Evolutionary conservation across 2,113 vertebrate species (phyloP).

Genomic region (Lamprotornis superbus): DNA sequence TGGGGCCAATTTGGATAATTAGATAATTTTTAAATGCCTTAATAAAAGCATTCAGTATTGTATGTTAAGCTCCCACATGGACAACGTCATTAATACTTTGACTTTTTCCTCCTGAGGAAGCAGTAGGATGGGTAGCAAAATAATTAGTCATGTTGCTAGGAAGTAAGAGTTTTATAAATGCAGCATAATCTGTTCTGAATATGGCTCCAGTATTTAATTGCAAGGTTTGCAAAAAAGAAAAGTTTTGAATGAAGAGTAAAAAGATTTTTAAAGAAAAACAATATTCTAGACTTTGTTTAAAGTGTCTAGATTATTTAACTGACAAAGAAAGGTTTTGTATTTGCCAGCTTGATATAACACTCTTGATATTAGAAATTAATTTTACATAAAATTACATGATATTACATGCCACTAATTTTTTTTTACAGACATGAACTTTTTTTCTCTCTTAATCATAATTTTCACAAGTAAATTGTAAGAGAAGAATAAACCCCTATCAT

Average conservation of each 20-base stretch:
- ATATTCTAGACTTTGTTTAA: background rate
- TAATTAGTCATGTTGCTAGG: constrained; percentile 25
- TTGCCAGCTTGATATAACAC: background rate
- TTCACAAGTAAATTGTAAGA: background rate
- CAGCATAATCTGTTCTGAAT: constrained; percentile 5
- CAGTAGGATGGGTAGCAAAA: constrained; percentile 3
- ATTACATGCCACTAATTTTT: background rate
- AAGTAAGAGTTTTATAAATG: background rate
- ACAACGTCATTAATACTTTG: background rate
- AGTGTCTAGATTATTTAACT: background rate
- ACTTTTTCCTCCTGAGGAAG: constrained; percentile 19
- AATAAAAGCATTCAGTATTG: background rate
- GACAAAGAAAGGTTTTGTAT: background rate
- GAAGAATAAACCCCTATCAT: background rate
- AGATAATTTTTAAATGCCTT: constrained; percentile 1
- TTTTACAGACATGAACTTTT: background rate
- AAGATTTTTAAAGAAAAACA: background rate
- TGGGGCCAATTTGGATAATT: constrained; percentile 9
- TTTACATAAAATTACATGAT: background rate
- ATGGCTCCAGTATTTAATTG: background rate
- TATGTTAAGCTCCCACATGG: background rate
- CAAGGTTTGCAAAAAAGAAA: background rate
- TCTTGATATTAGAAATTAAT: background rate
- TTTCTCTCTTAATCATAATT: background rate
- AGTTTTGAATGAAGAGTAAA: background rate